phyloP scores from a whole-genome alignment of 2,797 vertebrate genomes.

The Cryptoprocta ferox region DNA sequence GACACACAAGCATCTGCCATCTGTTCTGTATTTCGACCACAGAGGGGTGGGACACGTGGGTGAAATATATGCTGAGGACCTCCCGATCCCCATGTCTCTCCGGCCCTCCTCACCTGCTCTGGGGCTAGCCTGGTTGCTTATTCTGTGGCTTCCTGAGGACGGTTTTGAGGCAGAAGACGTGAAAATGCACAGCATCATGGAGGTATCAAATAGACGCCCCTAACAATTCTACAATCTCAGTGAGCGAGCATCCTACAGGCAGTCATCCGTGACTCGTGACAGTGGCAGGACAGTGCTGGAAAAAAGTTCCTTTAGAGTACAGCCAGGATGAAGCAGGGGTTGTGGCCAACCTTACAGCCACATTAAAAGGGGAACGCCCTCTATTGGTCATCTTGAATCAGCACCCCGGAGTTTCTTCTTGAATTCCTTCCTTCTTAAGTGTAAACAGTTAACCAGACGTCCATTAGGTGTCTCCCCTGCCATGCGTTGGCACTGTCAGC shows the following conservation, averaged over 20 bases:
- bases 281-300: not conserved
- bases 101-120: not conserved
- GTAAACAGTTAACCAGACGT: constrained; percentile 8
- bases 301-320: not conserved
- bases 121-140: not conserved
- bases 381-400: not conserved
- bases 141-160: not conserved
- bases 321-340: not conserved
- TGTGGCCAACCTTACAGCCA: not conserved
- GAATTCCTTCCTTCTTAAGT: not conserved
- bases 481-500: not conserved
- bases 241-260: not conserved
- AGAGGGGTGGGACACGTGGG: not conserved
- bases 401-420: not conserved
- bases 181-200: not conserved
- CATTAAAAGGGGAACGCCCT: not conserved
- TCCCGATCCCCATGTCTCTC: not conserved
- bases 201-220: not conserved
- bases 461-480: constrained; percentile 49
- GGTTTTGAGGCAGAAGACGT: not conserved
- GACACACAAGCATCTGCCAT: not conserved
- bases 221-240: not conserved
- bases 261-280: not conserved
- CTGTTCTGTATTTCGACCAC: not conserved
- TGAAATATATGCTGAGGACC: not conserved